These are phyloP conservation scores for Perizoma affinitatum DNA, from an alignment of 2,888 invertebrate species.

Conservation along the genomic window DNA sequence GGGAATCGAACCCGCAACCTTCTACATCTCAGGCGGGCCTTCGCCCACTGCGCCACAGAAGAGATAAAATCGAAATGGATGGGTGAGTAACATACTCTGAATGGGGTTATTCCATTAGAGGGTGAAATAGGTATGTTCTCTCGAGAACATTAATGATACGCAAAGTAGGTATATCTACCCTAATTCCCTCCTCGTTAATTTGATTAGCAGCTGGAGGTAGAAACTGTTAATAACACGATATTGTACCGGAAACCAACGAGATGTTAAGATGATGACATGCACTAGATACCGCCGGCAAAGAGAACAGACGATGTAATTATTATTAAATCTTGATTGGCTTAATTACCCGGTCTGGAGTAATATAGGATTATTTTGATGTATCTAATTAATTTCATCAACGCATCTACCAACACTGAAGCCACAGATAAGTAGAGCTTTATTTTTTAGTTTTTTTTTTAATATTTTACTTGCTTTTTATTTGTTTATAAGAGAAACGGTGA, in stretches of 20 bases:
- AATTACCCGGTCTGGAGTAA: slow-evolving; percentile 25
- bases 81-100: no score
- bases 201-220: background rate
- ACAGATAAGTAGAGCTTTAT: background rate
- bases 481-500: no score
- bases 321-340: slow-evolving; percentile 8
- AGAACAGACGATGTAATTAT: slow-evolving; percentile 17
- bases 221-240: background rate
- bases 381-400: background rate
- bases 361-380: slow-evolving; percentile 29
- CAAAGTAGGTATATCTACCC: background rate
- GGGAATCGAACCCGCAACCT: no score
- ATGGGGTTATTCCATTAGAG: no score
- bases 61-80: no score
- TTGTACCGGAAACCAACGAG: slow-evolving; percentile 16
- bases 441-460: no score
- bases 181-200: background rate
- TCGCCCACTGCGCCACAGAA: no score
- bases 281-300: background rate
- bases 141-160: background rate
- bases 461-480: no score
- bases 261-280: slow-evolving; percentile 5
- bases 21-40: no score
- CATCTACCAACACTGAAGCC: background rate
- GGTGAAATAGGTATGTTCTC: background rate